A percentile compares a stretch with the other conserved stretches of the same genome.
Conservation (phyloP, 2,797 vertebrate species). For the Otolemur crassicaudatus region DNA sequence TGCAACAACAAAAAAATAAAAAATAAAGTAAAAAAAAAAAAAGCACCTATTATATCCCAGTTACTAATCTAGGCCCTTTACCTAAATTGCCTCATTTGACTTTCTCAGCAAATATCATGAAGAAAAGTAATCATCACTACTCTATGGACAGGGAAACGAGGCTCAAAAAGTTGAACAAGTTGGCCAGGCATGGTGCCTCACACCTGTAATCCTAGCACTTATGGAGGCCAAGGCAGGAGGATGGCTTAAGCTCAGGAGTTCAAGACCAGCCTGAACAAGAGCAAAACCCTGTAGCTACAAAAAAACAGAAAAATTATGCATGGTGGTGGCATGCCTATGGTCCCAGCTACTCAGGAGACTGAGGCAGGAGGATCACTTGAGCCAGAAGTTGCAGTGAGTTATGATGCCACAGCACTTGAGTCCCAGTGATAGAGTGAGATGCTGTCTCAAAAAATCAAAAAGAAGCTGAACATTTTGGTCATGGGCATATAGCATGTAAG, state of each 20-base stretch:
- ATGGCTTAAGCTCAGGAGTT: not conserved
- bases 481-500: not conserved
- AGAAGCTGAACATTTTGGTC: not conserved
- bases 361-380: not conserved
- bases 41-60: not conserved
- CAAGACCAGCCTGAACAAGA: not conserved
- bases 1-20: no score
- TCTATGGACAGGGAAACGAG: not conserved
- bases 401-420: not conserved
- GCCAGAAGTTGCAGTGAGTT: not conserved
- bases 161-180: not conserved
- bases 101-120: not conserved
- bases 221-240: not conserved
- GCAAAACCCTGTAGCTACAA: not conserved
- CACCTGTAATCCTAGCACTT: not conserved
- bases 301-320: not conserved
- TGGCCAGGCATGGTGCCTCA: not conserved
- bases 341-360: not conserved
- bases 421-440: not conserved
- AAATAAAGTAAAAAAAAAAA: not conserved
- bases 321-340: not conserved
- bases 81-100: not conserved
- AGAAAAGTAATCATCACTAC: not conserved
- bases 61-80: not conserved
- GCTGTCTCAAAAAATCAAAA: not conserved